phyloP scores from a whole-genome alignment of 2,888 invertebrate species.

The Anarsia innoxiella region DNA sequence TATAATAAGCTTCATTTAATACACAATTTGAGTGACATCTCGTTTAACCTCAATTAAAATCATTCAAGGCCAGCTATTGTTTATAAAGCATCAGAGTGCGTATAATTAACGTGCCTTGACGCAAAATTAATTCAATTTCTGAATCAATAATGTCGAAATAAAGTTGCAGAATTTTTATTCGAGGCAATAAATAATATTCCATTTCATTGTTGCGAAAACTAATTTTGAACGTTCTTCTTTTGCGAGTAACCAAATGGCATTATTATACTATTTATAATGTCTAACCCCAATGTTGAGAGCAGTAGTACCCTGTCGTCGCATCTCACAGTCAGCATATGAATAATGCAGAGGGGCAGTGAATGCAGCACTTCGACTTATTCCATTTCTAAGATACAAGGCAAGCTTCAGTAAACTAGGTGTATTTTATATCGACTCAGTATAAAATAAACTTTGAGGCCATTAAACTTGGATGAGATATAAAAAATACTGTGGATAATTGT shows the following conservation, averaged over 20 bases:
- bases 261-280: not conserved
- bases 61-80: slow-evolving; percentile 35
- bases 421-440: no score
- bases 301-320: slow-evolving; percentile 12
- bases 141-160: no score
- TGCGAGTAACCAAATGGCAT: no score
- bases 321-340: slow-evolving; percentile 23
- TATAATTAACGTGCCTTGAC: not conserved
- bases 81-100: slow-evolving; percentile 23
- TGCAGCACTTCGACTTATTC: slow-evolving; percentile 14
- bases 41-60: slow-evolving; percentile 64
- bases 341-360: slow-evolving; percentile 25
- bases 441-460: not conserved
- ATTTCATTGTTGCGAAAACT: not conserved
- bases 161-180: no score
- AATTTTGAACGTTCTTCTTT: no score
- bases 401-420: no score
- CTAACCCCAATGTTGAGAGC: slow-evolving; percentile 3
- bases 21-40: slow-evolving; percentile 53
- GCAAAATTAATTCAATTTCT: not conserved
- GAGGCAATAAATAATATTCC: no score
- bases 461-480: no score
- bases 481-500: no score
- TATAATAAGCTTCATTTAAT: slow-evolving; percentile 2
- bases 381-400: no score